These are phyloP conservation scores for Atrichornis clamosus DNA, from an alignment of 2,113 vertebrate species.

Conservation along the genomic window DNA sequence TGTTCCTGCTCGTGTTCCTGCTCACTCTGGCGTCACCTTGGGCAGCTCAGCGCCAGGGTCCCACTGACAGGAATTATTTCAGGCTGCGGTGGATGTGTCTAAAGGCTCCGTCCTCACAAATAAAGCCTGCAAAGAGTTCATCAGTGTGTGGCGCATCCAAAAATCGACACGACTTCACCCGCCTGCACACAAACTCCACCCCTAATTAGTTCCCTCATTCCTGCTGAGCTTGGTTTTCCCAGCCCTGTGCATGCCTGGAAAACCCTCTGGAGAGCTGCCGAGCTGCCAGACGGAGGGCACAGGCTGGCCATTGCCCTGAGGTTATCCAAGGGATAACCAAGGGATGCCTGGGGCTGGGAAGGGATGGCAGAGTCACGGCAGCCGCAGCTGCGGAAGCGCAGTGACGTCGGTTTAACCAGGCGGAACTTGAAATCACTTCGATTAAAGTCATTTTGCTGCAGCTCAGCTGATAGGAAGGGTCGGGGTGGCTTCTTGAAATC, in stretches of 20 bases:
- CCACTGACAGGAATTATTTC: not conserved
- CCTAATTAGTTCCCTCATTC: not conserved
- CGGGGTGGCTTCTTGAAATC: not conserved
- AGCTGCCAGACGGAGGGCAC: fast-evolving
- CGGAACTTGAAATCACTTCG: fast-evolving
- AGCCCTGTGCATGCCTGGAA: fast-evolving
- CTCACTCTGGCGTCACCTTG: not conserved
- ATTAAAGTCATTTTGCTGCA: not conserved
- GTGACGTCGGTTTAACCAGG: not conserved
- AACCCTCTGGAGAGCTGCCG: fast-evolving
- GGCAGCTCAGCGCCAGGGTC: not conserved
- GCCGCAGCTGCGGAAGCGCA: not conserved
- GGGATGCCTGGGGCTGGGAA: fast-evolving
- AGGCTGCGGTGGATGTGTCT: not conserved
- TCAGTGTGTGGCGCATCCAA: fast-evolving
- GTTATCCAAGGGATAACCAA: too few relatives aligned
- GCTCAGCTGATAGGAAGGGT: not conserved
- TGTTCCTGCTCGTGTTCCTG: not conserved
- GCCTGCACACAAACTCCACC: not conserved
- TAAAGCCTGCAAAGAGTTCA: not conserved
- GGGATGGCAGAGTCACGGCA: not conserved
- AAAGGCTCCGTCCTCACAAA: not conserved
- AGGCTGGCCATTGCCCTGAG: not conserved
- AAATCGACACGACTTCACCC: fast-evolving
- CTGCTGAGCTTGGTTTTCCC: not conserved